Base-by-base conservation (phyloP, 2,888 invertebrate genomes). In the Drosophila planitibia region DNA sequence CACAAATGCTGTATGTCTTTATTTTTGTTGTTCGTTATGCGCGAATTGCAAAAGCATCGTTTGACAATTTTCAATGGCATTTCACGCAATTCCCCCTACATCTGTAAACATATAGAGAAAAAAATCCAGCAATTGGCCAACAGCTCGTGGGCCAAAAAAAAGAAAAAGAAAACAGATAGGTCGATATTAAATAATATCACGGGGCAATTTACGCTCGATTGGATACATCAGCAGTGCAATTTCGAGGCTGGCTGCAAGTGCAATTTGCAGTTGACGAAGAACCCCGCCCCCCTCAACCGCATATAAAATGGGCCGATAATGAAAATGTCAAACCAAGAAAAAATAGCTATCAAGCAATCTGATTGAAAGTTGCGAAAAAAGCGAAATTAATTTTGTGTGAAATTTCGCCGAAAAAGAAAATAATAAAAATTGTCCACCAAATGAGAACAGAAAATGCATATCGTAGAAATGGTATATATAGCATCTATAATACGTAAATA, bases 111-210 rank as follows among this genome's bases (percentile, higher is more conserved):
- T 81, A 68, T 49, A 25, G 25, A 32, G 47, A 39, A 63, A 67
- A 82, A 74, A 66, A 28, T 16, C 0, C 30, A 5, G 37, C 44
- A 66, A 70, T 67, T 65, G 85, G 55, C 51, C 54, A 57, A 65
- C 58, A 61, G 67, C 47, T 22, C 39, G 52, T 32, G 25, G 25
- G 25, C 58, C 53, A 52, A 32, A 44, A 14, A 47, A 16, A 7
- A 7, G 4, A 5, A 22, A 44, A 44, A 6, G 3, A 2, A 39
- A 19, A 63, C 30, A 66, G 39, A 72, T 30, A 58, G 70, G 68
- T 62, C 49, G 76, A 68, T 85, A 90, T 87, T 88, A 69, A 90
- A 88, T 90, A 90, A 85, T 80, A 76, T 71, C 70, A 70, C 74
- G 44, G 49, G 62, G 83, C 68, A 85, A 90, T 90, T 85, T 73